Base-by-base conservation (phyloP, 2,113 vertebrate genomes). In the Myiopsitta monachus region DNA sequence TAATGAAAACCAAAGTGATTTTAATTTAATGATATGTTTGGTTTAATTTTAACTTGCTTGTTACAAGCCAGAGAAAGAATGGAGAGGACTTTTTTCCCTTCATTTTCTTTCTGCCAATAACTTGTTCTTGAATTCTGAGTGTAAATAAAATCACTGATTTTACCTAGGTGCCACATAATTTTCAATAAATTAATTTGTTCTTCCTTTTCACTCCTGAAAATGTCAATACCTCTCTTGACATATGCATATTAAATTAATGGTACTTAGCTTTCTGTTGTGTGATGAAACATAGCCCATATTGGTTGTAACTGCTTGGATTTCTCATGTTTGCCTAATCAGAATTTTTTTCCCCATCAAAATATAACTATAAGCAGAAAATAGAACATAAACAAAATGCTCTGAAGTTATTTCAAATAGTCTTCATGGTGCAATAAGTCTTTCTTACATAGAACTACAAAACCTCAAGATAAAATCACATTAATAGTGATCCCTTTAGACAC, bases 141-240 rank as follows among this genome's bases (percentile, higher is more conserved):
- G 9, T 80, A 83, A 94, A 97, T 70, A 66, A 88, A 87, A 94
- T n/a, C 59, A 66, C 24, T n/a, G 47, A 80, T 80, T 83, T 83
- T 90, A 92, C 46, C 46, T 75, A 75, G 19, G 46, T 39, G 18
- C 5, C 30, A 78, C 23, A 36, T 36, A 18, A 41, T 81, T 92
- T 92, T 88, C 61, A 63, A 83, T 74, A 77, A 73, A 90, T 66
- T 79, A 79, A 10, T 82, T 68, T 76, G 10, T 7, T 94, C 73
- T 89, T 78, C 31, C 30, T 75, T 87, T 78, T 75, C 61, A 61
- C 23, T 82, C 54, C 84, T 57, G 62, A 83, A 95, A 91, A 77
- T 77, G 27, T 86, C 79, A 83, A 46, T 75, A 61, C 19, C 51
- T 63, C 51, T 92, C 51, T 78, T 23, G 54, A 75, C 30, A 82